Conservation (phyloP, 2,113 vertebrate genomes). For the Alligator sinensis region DNA sequence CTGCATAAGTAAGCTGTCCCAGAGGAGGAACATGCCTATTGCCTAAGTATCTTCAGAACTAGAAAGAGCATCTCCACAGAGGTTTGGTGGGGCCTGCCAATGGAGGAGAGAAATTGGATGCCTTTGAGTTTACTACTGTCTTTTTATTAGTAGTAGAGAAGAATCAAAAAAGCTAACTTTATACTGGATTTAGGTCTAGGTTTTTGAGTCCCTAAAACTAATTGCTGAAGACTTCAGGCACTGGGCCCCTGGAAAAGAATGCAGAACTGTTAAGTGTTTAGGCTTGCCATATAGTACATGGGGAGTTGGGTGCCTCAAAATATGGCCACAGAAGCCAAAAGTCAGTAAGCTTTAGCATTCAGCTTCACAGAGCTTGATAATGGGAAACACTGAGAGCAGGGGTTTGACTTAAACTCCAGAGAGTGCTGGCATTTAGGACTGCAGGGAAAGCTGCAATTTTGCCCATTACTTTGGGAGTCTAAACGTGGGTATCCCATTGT, state of each 20-base stretch:
- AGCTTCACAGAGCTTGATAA: too few relatives aligned
- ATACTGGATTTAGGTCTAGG: neutral
- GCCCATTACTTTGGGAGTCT: neutral
- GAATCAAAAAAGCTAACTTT: slow-evolving; percentile 1
- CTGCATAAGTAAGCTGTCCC: too few relatives aligned
- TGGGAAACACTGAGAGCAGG: too few relatives aligned
- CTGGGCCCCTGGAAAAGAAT: too few relatives aligned
- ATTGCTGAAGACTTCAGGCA: too few relatives aligned
- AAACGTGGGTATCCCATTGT: neutral
- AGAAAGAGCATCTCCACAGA: neutral
- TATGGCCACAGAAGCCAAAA: too few relatives aligned
- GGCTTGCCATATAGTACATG: too few relatives aligned
- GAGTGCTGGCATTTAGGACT: neutral
- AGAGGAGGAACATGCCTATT: neutral
- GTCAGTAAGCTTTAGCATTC: too few relatives aligned
- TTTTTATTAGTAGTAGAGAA: neutral
- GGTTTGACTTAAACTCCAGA: too few relatives aligned
- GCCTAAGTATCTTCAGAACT: neutral
- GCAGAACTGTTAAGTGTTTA: too few relatives aligned
- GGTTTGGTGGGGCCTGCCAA: neutral
- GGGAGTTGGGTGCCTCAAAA: too few relatives aligned
- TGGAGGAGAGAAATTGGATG: neutral
- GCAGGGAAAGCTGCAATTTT: neutral
- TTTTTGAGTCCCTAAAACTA: too few relatives aligned
- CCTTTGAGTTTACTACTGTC: neutral